Evolutionary conservation across 2,888 invertebrate species (phyloP).

Genomic region (Drosophila cracens): DNA sequence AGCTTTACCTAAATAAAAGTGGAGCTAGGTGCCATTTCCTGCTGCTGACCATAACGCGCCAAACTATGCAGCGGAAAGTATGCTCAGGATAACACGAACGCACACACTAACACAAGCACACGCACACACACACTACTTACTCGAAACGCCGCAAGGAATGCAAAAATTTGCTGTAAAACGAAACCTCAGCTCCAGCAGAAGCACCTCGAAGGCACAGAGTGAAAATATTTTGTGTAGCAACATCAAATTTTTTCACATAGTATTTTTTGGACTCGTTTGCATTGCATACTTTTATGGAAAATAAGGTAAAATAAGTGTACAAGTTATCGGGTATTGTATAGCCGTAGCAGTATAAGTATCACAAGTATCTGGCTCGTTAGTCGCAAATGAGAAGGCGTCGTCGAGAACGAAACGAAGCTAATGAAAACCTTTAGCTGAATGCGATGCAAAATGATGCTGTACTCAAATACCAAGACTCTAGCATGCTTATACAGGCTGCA

Average conservation of each 20-base stretch:
- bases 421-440: slow-evolving; percentile 53
- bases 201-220: slow-evolving; percentile 11
- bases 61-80: slow-evolving; percentile 37
- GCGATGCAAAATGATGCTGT: slow-evolving; percentile 55
- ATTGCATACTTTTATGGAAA: slow-evolving; percentile 24
- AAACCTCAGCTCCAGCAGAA: slow-evolving; percentile 61
- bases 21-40: slow-evolving; percentile 59
- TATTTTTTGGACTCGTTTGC: slow-evolving; percentile 46
- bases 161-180: slow-evolving; percentile 70
- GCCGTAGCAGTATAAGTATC: slow-evolving; percentile 34
- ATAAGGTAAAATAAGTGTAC: slow-evolving; percentile 13
- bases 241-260: slow-evolving; percentile 54
- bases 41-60: slow-evolving; percentile 62
- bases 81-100: slow-evolving; percentile 16
- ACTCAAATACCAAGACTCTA: slow-evolving; percentile 7
- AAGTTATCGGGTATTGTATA: slow-evolving; percentile 53
- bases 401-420: slow-evolving; percentile 63
- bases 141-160: slow-evolving; percentile 56
- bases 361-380: slow-evolving; percentile 61
- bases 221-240: slow-evolving; percentile 34
- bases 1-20: slow-evolving; percentile 73
- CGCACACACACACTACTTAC: slow-evolving; percentile 5
- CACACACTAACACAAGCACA: slow-evolving; percentile 13
- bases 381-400: slow-evolving; percentile 44
- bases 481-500: slow-evolving; percentile 38